Evolutionary conservation across 30 jellyfish, hydroid and myxozoan species (phyloP).

Genomic region (Mastigias papua): DNA sequence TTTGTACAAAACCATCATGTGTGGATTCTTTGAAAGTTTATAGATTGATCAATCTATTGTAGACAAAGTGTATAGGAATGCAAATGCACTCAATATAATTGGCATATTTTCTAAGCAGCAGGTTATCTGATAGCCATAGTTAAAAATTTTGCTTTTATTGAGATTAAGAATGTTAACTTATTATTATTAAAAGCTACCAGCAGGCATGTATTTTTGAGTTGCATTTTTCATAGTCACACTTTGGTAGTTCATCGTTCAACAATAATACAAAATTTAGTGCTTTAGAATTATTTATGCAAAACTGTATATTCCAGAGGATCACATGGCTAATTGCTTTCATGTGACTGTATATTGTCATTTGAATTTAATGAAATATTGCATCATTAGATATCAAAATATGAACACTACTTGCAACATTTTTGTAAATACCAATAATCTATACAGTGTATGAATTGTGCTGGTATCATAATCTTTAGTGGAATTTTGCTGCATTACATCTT

Average conservation of each 20-base stretch:
- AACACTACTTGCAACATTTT: background rate
- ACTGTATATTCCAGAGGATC: background rate
- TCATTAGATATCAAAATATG: background rate
- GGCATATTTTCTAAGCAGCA: too few relatives aligned
- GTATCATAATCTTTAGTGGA: background rate
- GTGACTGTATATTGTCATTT: background rate
- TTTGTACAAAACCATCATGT: too few relatives aligned
- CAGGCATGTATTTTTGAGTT: background rate
- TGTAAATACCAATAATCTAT: conserved; percentile 34
- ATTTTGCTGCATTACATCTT: background rate
- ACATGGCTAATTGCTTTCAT: background rate
- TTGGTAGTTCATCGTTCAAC: background rate
- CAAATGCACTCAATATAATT: too few relatives aligned
- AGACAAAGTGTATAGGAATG: too few relatives aligned
- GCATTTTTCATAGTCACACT: background rate
- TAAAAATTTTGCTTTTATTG: too few relatives aligned
- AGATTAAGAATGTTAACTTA: background rate
- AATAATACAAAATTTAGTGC: background rate
- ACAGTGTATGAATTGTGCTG: conserved; percentile 15
- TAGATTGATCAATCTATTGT: too few relatives aligned
- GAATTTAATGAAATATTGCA: conserved; percentile 6
- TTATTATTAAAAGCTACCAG: background rate
- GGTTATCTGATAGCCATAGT: background rate
- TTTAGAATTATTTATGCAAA: background rate
- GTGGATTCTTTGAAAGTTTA: too few relatives aligned